A percentile compares a stretch with the other conserved stretches of the same genome.
phyloP scores from a whole-genome alignment of 2,113 vertebrate genomes.

The Sphyrna mokarran region DNA sequence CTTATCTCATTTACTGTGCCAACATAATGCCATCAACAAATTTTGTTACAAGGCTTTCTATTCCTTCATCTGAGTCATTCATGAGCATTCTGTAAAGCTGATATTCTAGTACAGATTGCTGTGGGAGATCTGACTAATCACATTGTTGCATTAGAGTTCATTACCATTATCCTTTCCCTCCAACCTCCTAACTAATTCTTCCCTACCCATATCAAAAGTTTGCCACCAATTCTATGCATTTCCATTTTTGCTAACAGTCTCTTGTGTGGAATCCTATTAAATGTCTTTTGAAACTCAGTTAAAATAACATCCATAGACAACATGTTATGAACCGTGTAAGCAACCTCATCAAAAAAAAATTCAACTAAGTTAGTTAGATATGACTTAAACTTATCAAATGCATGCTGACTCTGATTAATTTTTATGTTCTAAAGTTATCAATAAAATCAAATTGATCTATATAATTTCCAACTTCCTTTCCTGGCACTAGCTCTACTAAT shows the following conservation, averaged over 20 bases:
- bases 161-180: background rate
- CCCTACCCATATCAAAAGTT: too few species aligned
- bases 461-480: background rate
- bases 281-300: too few species aligned
- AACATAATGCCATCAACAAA: background rate
- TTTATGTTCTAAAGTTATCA: background rate
- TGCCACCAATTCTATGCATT: too few species aligned
- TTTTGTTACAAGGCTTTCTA: background rate
- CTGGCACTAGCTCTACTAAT: background rate
- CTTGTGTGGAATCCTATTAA: too few species aligned
- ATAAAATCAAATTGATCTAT: background rate
- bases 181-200: too few species aligned
- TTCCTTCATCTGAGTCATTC: background rate
- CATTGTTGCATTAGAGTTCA: background rate
- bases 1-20: background rate
- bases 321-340: background rate
- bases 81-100: background rate
- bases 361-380: background rate
- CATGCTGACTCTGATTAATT: background rate
- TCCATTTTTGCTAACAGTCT: too few species aligned
- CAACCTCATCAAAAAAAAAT: background rate
- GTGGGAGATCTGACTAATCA: background rate
- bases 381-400: too few species aligned
- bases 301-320: too few species aligned
- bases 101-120: too few species aligned